Base-by-base conservation (phyloP, 2,888 invertebrate species). In the Plusia festucae region DNA sequence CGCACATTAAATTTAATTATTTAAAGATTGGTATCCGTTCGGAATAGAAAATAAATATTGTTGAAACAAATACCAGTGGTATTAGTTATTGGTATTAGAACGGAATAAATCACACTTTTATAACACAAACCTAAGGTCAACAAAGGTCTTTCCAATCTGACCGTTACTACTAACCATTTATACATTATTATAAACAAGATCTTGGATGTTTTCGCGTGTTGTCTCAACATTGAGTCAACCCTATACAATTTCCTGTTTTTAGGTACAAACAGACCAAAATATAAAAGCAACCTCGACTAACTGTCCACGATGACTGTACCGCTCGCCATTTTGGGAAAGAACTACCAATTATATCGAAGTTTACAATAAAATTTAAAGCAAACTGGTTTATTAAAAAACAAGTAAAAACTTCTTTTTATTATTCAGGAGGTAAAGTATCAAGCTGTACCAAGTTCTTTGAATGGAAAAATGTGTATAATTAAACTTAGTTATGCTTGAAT, bases 221-320 rank as follows among this genome's bases (percentile, higher is more conserved):
- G 18, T 18, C 46, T 20, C 9, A 1, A 7, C n/a, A 44, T 56
- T 46, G 59, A 40, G 78, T n/a, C 77, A 79, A 62, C 79, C 79
- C 79, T 79, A 65, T 24, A 30, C 54, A 32, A 24, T 65, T 77
- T 71, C 64, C 77, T 65, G 72, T 78, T 73, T 69, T 77, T 57
- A 52, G 60, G 46, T 73, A 66, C 64, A 66, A 81, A 73, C 70
- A 75, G 73, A 70, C 63, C 59, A 73, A 68, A 81, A 76, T 73
- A 61, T 65, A 73, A 75, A 71, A n/a, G n/a, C n/a, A n/a, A 65
- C 64, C 51, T 68, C 64, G 24, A 34, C 15, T 79, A 81, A 81
- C 81, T 77, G 81, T 79, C 68, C 66, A 49, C 60, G 70, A 70
- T 69, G 70, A 75, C 67, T 59, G 68, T 73, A 63, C 56, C 61